Base-by-base conservation (phyloP, 2,113 vertebrate species). In the Semnopithecus entellus region DNA sequence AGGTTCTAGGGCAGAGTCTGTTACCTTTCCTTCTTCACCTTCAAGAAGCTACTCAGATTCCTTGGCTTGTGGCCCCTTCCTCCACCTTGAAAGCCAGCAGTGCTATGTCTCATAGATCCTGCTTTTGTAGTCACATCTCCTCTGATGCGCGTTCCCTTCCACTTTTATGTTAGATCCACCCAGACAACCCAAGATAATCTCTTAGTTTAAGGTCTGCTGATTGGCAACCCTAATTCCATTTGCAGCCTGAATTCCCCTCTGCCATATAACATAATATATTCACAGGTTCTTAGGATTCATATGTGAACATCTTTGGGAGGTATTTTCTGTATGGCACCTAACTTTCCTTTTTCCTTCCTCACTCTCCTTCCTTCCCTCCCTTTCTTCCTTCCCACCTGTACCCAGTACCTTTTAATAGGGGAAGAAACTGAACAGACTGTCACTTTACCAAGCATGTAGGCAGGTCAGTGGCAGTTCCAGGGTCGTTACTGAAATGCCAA, bases 401-500 rank as follows among this genome's bases (percentile, higher is more conserved):
- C 48, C 68, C 16, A 61, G 72, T 48, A 68, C 79, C 73, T 83
- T 90, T 93, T 96, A 96, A 82, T 52, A 82, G 90, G 32, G 18
- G 16, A 79, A 57, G 73, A 70, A 91, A 91, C 45, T 6, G 38
- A 70, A 40, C 75, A 22, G 75, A 76, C 27, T 96, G 43, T 91
- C 84, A 78, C 66, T 78, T 93, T 64, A 45, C 35, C 3, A 18
- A 95, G 52, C 5, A 0, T 59, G n/a, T 38, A 25, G 32, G 81
- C 22, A 79, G 88, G 73, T 76, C 95, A 89, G 0, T 70, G 32
- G 61, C 84, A 80, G 52, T 83, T 91, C 81, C 84, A 48, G 79
- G 95, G 92, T 96, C 76, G 73, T 92, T 96, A 94, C 82, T 55
- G 64, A 96, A 93, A 95, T 94, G 91, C 90, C 95, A 96, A 91